Evolutionary conservation across 2,888 invertebrate species (phyloP), one percentile per base, ranked within the genome.

Genomic region (Agapostemon virescens): DNA sequence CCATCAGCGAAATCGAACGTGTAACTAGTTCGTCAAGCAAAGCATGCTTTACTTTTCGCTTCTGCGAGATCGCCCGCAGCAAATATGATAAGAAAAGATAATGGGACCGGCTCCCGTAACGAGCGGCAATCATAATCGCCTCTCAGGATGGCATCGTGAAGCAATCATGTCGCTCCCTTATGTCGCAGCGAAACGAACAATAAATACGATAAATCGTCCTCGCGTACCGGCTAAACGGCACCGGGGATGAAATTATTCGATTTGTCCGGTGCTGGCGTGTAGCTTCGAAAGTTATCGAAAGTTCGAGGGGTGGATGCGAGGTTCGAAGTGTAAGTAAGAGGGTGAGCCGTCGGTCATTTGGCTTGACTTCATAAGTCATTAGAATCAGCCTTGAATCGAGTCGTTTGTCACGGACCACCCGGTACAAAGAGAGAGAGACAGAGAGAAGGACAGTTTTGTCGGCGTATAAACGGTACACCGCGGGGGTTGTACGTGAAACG

Each of bases 321-420:
- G 15, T 49, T 11, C n/a, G 15, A 6, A 1, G 55, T 17, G 38
- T 69, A 40, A 71, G 52, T 77, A 83, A 79, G 82, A 83, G 81
- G 77, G 85, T 69, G 83, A 67, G 76, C 63, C 77, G 26, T 63
- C 77, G 92, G 92, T 92, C 92, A 92, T 92, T 92, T 92, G 91
- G 92, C 90, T 92, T 92, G 92, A 92, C 92, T 92, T 92, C 92
- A 92, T 91, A 91, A 92, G 92, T 92, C 92, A 90, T 92, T 92
- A 92, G 92, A 92, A 91, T 92, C 92, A 92, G 87, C 90, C 90
- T 88, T 84, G 83, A 85, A 81, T 86, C 86, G 88, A 86, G 86
- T 88, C 87, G 87, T 89, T 89, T 87, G 87, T 86, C 86, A 86
- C 84, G 85, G 87, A 89, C 88, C 88, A 88, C 88, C 88, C 90